Evolutionary conservation across 2,113 vertebrate genomes (phyloP).

Genomic region (Cyprinodon variegatus): DNA sequence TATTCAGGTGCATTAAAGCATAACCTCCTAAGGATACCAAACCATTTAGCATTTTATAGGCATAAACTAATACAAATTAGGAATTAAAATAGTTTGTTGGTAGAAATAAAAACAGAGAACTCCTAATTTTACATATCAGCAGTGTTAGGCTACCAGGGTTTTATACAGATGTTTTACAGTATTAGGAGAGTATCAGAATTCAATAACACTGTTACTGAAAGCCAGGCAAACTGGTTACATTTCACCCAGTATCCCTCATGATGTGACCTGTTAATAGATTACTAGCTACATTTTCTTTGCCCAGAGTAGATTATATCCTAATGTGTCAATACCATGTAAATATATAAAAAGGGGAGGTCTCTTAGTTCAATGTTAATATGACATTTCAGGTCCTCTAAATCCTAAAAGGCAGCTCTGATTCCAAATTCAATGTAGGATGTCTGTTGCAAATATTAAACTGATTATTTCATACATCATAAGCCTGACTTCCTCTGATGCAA

Average conservation of each 20-base stretch:
- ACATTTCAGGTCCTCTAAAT: too few relatives aligned
- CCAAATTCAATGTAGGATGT: neutral
- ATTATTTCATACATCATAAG: neutral
- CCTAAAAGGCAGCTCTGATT: too few relatives aligned
- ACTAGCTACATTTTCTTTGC: constrained; percentile 8
- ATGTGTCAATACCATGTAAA: neutral
- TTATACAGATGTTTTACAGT: neutral
- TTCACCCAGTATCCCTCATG: constrained; percentile 55
- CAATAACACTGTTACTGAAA: neutral
- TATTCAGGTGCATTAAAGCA: too few relatives aligned
- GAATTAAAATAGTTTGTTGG: neutral
- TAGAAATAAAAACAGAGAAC: neutral
- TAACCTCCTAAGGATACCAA: neutral
- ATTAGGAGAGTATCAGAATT: neutral
- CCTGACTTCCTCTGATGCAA: neutral
- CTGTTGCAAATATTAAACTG: neutral
- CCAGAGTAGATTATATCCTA: neutral
- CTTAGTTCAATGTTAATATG: neutral
- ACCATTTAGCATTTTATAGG: neutral
- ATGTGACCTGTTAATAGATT: constrained; percentile 50
- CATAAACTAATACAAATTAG: neutral
- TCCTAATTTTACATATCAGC: neutral
- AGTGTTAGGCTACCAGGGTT: neutral
- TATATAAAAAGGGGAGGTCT: neutral
- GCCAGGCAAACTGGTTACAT: constrained; percentile 28